Evolutionary conservation across 2,113 vertebrate genomes (phyloP).

Genomic region (Buteo buteo): DNA sequence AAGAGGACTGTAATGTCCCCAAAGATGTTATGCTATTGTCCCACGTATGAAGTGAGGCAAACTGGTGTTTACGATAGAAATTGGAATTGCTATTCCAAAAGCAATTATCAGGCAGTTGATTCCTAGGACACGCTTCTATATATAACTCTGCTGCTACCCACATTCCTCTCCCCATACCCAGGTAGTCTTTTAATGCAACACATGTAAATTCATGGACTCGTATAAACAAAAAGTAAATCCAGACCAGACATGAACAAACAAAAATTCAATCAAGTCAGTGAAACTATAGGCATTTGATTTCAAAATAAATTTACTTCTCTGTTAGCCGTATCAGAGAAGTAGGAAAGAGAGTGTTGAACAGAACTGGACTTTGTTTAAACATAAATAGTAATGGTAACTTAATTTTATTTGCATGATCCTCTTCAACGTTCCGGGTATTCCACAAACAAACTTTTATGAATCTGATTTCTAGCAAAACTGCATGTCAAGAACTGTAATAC

Average conservation of each 20-base stretch:
- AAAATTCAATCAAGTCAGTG: background rate
- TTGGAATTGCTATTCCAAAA: background rate
- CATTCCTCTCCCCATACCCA: background rate
- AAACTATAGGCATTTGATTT: background rate
- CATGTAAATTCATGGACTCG: background rate
- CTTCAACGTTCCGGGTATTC: background rate
- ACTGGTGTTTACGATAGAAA: background rate
- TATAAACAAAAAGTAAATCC: background rate
- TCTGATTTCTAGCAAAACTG: background rate
- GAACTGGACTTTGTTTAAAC: background rate
- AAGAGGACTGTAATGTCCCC: background rate
- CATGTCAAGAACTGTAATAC: background rate
- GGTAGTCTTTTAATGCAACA: fast-evolving
- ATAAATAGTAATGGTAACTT: background rate
- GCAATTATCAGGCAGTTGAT: background rate
- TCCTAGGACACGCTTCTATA: background rate
- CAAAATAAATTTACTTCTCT: background rate
- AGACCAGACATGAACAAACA: background rate
- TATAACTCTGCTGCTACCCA: background rate
- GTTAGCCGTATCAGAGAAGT: background rate
- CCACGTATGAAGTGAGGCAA: background rate
- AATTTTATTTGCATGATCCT: background rate
- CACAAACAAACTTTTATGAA: background rate
- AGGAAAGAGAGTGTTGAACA: background rate
- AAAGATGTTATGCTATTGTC: background rate